A percentile compares a stretch with the other conserved stretches of the same genome.
phyloP scores from a whole-genome alignment of 2,888 invertebrate genomes.

The Pomacea canaliculata region DNA sequence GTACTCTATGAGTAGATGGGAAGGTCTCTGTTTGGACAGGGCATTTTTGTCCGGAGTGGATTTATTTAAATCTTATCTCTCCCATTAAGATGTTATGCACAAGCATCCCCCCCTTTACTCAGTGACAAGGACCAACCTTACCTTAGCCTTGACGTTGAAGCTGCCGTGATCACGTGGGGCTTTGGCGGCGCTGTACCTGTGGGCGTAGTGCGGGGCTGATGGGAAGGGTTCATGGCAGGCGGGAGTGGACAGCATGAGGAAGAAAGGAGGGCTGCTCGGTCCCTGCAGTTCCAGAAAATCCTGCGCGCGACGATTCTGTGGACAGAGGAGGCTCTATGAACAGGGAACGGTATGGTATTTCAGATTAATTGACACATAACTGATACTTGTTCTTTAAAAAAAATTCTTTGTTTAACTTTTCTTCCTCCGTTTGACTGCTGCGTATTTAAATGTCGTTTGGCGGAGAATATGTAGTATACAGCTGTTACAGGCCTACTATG shows the following conservation, averaged over 20 bases:
- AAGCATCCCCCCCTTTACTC: no score
- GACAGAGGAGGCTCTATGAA: background rate
- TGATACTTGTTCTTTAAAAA: no score
- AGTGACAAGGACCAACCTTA: background rate
- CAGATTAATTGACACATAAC: no score
- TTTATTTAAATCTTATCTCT: no score
- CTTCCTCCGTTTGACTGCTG: no score
- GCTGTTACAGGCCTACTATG: no score
- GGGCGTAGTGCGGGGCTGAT: constrained; percentile 81
- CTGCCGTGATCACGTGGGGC: constrained; percentile 71
- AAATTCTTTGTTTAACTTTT: no score
- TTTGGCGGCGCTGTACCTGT: constrained; percentile 75
- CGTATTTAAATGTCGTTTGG: no score
- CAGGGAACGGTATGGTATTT: background rate
- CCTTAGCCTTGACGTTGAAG: constrained; percentile 11
- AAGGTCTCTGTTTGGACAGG: no score
- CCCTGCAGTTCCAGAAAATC: constrained; percentile 57
- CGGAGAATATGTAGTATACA: background rate
- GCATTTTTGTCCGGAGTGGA: no score
- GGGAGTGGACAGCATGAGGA: constrained; percentile 90
- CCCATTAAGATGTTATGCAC: no score
- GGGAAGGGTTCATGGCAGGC: constrained; percentile 90
- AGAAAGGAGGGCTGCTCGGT: constrained; percentile 74
- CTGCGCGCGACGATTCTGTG: constrained; percentile 62
- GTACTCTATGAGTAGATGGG: no score